Evolutionary conservation across 2,888 invertebrate species (phyloP), one percentile per base, ranked within the genome.

Genomic region (Matsumyia berberina): DNA sequence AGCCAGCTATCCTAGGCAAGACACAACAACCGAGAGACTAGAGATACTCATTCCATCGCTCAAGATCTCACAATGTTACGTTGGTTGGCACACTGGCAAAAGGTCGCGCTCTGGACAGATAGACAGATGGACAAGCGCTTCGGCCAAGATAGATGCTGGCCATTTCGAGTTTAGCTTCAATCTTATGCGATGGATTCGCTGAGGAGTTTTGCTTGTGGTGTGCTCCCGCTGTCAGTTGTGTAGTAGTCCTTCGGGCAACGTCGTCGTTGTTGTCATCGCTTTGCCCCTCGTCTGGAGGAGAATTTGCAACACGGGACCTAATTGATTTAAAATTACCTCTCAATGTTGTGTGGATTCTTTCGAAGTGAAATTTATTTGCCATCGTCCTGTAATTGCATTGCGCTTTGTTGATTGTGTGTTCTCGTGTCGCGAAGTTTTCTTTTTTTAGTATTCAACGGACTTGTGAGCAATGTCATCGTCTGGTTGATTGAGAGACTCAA

Each of bases 281-380:
- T 55, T 19, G n/a, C 29, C 0, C 57, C 1, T 17, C 24, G 15
- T 44, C 15, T 35, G 49, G 58, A n/a, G 42, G 17, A 55, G 78
- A 72, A 77, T 73, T 73, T 73, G 66, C 79, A 76, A 80, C 80
- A 80, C 66, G 79, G 60, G 70, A 77, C 80, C 85, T 85, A 85
- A 85, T 85, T 85, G 85, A 85, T 85, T 85, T 85, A 79, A 80
- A 85, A 85, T 85, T 85, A 80, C 74, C 76, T 44, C 64, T 85
- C 79, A 79, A 74, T 85, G 85, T 79, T 62, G 70, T 85, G 70
- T 70, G 55, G 79, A 74, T 85, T 74, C 24, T 49, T 58, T 79
- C 53, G 53, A 58, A 85, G 66, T 66, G 70, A 76, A 80, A 79
- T 85, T 85, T 85, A 85, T 80, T 79, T 85, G 85, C 79, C 85